Conservation (phyloP, 2,113 vertebrate species). For the Tringa solitaria region DNA sequence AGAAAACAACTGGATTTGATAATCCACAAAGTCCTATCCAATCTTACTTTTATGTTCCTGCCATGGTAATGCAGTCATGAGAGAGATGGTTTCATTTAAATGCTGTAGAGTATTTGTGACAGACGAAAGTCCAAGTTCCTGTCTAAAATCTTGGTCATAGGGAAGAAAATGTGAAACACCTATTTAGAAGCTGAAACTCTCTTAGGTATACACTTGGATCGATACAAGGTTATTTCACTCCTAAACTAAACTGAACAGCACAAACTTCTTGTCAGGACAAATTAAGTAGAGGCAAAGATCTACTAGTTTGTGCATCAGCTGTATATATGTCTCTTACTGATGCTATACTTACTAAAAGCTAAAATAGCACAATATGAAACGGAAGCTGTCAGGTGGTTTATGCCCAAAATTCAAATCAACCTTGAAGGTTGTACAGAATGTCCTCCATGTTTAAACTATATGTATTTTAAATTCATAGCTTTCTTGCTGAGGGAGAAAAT, state of each 20-base stretch:
- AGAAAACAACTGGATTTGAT: background rate
- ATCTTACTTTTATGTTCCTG: background rate
- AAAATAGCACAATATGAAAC: background rate
- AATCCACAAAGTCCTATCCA: background rate
- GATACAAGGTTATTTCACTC: background rate
- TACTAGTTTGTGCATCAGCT: background rate
- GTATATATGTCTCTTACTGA: background rate
- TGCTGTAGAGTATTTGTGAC: background rate
- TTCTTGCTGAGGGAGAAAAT: background rate
- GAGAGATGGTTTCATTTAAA: background rate
- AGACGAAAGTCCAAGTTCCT: background rate
- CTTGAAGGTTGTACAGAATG: conserved; percentile 5
- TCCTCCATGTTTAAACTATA: background rate
- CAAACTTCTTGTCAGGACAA: conserved; percentile 33
- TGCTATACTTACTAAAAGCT: background rate
- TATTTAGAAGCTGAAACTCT: background rate
- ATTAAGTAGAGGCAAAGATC: conserved; percentile 2
- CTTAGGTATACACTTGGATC: background rate
- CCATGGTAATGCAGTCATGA: background rate
- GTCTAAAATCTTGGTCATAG: background rate
- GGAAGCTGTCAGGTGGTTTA: background rate
- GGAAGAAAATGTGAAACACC: background rate
- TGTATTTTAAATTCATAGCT: conserved; percentile 5
- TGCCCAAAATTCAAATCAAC: conserved; percentile 26
- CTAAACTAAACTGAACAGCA: background rate